Percentiles rank a stretch among this genome's conserved stretches.
Evolutionary conservation across 2,888 invertebrate genomes (phyloP).

Genomic region (Nebria salina): DNA sequence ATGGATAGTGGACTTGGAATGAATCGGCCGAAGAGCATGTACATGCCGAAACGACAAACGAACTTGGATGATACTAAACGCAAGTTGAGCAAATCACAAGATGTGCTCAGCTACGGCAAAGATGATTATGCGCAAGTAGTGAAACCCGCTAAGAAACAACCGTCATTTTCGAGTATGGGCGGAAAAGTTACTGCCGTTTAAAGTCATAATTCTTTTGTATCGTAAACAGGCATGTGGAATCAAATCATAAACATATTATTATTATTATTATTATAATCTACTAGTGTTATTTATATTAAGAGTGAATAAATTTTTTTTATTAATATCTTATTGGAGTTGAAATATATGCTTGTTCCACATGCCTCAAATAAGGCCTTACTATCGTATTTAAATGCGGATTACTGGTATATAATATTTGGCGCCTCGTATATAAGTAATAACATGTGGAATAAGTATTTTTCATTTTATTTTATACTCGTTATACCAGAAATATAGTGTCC

Average conservation of each 20-base stretch:
- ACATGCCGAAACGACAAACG: background rate
- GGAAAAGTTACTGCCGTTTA: slow-evolving; percentile 38
- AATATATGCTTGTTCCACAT: slow-evolving; percentile 37
- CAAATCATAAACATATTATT: slow-evolving; percentile 4
- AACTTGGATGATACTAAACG: slow-evolving; percentile 13
- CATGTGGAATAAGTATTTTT: slow-evolving; percentile 42
- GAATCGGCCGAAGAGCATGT: slow-evolving; percentile 34
- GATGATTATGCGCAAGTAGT: slow-evolving; percentile 53
- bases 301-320: slow-evolving; percentile 28
- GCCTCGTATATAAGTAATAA: slow-evolving; percentile 36
- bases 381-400: slow-evolving; percentile 7
- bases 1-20: slow-evolving; percentile 39
- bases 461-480: slow-evolving; percentile 11
- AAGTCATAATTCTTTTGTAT: background rate
- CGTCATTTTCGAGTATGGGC: slow-evolving; percentile 35
- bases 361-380: slow-evolving; percentile 18
- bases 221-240: slow-evolving; percentile 39
- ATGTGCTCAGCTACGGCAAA: slow-evolving; percentile 50
- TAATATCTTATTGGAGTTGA: slow-evolving; percentile 7
- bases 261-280: slow-evolving; percentile 20
- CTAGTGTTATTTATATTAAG: slow-evolving; percentile 15
- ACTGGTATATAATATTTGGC: slow-evolving; percentile 41
- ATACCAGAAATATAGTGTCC: no score
- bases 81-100: slow-evolving; percentile 37
- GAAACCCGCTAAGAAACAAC: slow-evolving; percentile 33